Conservation (phyloP, 1,140 invertebrate genomes). For the Oedothorax gibbosus region DNA sequence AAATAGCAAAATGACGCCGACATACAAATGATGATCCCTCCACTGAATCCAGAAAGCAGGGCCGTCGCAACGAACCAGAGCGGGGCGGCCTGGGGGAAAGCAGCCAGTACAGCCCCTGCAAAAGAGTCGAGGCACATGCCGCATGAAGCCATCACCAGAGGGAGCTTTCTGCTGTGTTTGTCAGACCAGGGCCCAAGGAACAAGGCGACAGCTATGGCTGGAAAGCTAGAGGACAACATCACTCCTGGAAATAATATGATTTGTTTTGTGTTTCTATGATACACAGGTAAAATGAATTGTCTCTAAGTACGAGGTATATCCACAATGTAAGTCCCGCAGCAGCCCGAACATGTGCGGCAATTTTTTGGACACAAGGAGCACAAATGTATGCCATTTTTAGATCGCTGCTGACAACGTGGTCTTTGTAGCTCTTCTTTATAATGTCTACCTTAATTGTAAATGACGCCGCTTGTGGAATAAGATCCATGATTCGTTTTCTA, state of each 20-base stretch:
- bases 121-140: constrained; percentile 78
- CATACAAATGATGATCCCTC: constrained; percentile 42
- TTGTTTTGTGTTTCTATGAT: too few relatives aligned
- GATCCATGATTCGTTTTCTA: too few relatives aligned
- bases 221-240: constrained; percentile 51
- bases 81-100: background rate
- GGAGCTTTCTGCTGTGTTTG: constrained; percentile 84
- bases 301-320: too few relatives aligned
- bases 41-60: constrained; percentile 19
- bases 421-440: too few relatives aligned
- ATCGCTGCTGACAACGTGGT: too few relatives aligned
- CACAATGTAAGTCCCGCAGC: too few relatives aligned
- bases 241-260: constrained; percentile 50
- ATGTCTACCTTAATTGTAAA: too few relatives aligned
- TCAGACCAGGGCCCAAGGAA: constrained; percentile 73
- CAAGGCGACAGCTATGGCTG: constrained; percentile 68
- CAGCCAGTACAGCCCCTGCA: background rate
- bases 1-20: constrained; percentile 30
- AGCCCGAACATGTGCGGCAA: too few relatives aligned
- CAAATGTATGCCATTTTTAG: too few relatives aligned
- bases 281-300: too few relatives aligned
- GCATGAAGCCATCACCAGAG: constrained; percentile 83
- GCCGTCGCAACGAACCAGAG: background rate
- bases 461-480: too few relatives aligned
- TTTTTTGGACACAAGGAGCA: too few relatives aligned